These are phyloP conservation scores for Theristicus caerulescens DNA, from an alignment of 2,113 vertebrate species.

Conservation along the genomic window DNA sequence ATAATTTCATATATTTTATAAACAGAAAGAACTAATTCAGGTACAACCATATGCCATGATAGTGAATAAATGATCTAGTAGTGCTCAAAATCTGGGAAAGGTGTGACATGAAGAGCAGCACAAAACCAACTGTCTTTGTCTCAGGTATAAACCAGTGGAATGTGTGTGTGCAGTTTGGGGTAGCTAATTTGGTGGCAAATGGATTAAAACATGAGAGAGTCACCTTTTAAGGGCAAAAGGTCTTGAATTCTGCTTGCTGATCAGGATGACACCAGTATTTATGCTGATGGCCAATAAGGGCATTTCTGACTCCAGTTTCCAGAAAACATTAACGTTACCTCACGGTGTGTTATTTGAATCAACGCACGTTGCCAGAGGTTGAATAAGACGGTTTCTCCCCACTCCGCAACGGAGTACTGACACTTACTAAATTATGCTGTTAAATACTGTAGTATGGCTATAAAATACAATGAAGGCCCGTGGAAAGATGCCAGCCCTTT, in stretches of 20 bases:
- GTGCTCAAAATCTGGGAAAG: neutral
- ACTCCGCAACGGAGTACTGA: neutral
- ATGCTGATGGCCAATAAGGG: neutral
- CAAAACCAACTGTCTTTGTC: neutral
- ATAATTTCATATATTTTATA: neutral
- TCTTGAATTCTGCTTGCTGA: neutral
- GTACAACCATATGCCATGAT: neutral
- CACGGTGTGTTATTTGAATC: neutral
- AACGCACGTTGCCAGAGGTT: neutral
- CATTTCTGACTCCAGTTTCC: constrained; percentile 27
- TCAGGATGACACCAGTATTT: constrained; percentile 9
- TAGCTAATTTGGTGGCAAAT: neutral
- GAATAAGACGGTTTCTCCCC: constrained; percentile 50
- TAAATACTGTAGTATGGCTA: constrained; percentile 68
- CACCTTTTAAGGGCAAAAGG: neutral
- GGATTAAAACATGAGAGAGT: neutral
- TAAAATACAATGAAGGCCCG: constrained; percentile 62
- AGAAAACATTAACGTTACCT: constrained; percentile 46
- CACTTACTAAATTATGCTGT: constrained; percentile 73
- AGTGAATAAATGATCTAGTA: neutral
- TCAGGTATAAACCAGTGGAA: neutral
- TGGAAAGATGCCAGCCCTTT: constrained; percentile 65
- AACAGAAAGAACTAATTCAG: neutral
- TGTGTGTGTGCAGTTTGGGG: neutral
- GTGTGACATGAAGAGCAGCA: neutral